A percentile compares a stretch with the other conserved stretches of the same genome.
These are phyloP conservation scores for Zaprionus ornatus DNA, from an alignment of 1,140 invertebrate species.

Conservation along the genomic window DNA sequence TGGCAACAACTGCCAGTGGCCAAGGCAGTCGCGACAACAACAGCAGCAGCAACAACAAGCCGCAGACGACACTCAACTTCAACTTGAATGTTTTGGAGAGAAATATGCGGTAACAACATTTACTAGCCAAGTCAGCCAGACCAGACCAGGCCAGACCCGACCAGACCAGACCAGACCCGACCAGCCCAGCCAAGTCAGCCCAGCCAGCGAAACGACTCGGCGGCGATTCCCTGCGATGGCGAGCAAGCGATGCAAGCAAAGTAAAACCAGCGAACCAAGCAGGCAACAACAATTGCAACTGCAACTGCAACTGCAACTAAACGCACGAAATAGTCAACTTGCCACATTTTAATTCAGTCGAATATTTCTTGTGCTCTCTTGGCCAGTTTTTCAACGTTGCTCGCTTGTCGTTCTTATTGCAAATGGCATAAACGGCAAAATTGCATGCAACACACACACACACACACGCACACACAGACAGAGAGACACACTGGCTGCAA, in stretches of 20 bases:
- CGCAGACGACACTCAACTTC: constrained; percentile 65
- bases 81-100: constrained; percentile 68
- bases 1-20: constrained; percentile 58
- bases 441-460: constrained; percentile 58
- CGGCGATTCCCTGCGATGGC: constrained; percentile 11
- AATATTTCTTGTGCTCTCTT: constrained; percentile 63
- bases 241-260: constrained; percentile 31
- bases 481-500: constrained; percentile 25
- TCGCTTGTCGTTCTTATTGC: constrained; percentile 44
- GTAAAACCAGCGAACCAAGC: constrained; percentile 31
- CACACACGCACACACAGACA: constrained; percentile 1
- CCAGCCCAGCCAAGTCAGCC: constrained; percentile 23
- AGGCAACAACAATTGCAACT: constrained; percentile 3
- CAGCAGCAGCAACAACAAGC: constrained; percentile 23
- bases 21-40: constrained; percentile 15
- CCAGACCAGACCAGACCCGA: constrained; percentile 12
- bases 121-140: constrained; percentile 38
- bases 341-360: constrained; percentile 80
- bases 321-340: constrained; percentile 77
- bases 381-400: constrained; percentile 35
- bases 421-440: constrained; percentile 60
- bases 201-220: not conserved
- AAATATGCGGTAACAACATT: constrained; percentile 76
- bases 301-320: constrained; percentile 23
- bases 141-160: constrained; percentile 15